A percentile compares a stretch with the other conserved stretches of the same genome.
Conservation (phyloP, 92 coral and sea anemone species). For the Epizoanthus illoricatus region DNA sequence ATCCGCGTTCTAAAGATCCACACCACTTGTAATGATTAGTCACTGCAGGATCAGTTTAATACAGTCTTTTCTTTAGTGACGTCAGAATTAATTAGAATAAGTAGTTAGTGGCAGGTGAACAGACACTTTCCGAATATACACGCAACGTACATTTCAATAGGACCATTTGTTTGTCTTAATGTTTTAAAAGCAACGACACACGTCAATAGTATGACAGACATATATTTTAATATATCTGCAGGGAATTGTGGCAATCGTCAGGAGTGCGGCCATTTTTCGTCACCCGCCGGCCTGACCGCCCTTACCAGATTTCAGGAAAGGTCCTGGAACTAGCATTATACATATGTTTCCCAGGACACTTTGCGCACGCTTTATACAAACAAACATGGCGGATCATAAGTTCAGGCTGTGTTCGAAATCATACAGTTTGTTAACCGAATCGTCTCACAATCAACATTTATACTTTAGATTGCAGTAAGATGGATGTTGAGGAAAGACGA, state of each 20-base stretch:
- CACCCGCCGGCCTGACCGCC: too few species aligned
- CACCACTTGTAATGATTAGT: not conserved
- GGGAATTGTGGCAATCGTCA: too few species aligned
- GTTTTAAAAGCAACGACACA: too few species aligned
- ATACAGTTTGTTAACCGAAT: not conserved
- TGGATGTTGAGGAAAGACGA: conserved; percentile 33
- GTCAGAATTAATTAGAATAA: conserved; percentile 1
- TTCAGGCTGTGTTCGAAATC: not conserved
- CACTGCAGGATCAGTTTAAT: not conserved
- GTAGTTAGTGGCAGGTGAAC: not conserved
- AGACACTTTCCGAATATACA: too few species aligned
- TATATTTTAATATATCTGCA: too few species aligned
- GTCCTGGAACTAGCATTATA: too few species aligned
- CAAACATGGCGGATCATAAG: conserved; percentile 37
- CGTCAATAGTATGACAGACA: too few species aligned
- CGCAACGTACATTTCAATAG: too few species aligned
- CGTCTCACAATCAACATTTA: not conserved
- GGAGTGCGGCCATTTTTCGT: too few species aligned
- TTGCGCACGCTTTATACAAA: conserved; percentile 6
- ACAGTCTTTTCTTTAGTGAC: not conserved
- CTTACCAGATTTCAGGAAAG: too few species aligned
- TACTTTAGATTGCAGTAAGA: conserved; percentile 1
- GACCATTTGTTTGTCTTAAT: too few species aligned
- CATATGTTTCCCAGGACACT: conserved; percentile 1
- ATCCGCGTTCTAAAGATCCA: too few species aligned